These are phyloP conservation scores for Papilio machaon DNA, from an alignment of 1,140 invertebrate species.

Conservation along the genomic window DNA sequence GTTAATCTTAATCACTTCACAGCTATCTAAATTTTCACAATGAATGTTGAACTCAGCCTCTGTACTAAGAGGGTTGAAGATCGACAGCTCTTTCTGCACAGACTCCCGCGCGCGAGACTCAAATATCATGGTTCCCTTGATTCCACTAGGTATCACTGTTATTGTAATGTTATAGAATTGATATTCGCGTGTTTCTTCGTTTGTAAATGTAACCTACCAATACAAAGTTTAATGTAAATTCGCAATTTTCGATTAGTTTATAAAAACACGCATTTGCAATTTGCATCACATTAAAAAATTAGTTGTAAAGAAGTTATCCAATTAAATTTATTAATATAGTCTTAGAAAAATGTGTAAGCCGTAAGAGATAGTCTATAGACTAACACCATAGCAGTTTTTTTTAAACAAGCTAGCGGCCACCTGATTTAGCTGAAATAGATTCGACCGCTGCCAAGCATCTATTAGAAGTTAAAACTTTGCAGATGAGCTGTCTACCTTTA, in stretches of 20 bases:
- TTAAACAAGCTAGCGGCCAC: too few relatives aligned
- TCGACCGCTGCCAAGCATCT: too few relatives aligned
- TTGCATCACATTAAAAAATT: too few relatives aligned
- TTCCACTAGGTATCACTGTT: constrained; percentile 58
- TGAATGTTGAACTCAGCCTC: constrained; percentile 55
- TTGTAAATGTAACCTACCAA: constrained; percentile 68
- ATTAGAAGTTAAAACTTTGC: too few relatives aligned
- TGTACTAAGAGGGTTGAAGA: constrained; percentile 61
- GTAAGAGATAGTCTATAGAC: too few relatives aligned
- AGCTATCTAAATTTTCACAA: constrained; percentile 59
- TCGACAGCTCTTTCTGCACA: constrained; percentile 57
- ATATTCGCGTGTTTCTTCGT: constrained; percentile 66
- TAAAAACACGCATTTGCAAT: too few relatives aligned
- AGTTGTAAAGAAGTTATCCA: too few relatives aligned
- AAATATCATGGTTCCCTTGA: constrained; percentile 66
- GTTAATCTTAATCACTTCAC: constrained; percentile 54
- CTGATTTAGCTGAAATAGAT: too few relatives aligned
- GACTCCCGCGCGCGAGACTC: constrained; percentile 64
- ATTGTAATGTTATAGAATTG: constrained; percentile 69
- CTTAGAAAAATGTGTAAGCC: too few relatives aligned
- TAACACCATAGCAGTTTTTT: too few relatives aligned
- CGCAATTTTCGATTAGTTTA: neutral
- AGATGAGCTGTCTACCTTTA: too few relatives aligned
- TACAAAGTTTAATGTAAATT: neutral
- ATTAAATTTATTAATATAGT: too few relatives aligned